Conservation (phyloP, 2,113 vertebrate genomes). For the Myanophis thanlyinensis region DNA sequence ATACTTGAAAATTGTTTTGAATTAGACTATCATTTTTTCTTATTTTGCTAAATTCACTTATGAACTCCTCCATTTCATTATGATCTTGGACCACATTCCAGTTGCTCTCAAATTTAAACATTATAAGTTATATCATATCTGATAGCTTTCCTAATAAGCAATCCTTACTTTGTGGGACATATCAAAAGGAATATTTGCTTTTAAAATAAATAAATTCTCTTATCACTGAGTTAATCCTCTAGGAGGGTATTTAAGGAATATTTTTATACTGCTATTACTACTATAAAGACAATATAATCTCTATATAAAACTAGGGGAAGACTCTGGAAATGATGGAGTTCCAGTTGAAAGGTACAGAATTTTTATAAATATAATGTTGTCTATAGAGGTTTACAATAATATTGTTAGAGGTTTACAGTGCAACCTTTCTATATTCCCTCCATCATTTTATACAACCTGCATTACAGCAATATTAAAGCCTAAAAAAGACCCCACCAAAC, state of each 20-base stretch:
- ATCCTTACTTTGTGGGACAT: neutral
- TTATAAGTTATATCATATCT: neutral
- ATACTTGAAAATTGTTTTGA: neutral
- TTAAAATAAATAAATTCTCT: neutral
- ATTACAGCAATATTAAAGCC: neutral
- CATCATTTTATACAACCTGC: neutral
- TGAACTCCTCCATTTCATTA: neutral
- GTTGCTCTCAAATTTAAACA: neutral
- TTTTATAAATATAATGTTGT: neutral
- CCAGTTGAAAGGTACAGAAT: neutral
- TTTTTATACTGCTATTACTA: neutral
- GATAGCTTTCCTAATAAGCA: neutral
- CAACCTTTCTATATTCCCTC: neutral
- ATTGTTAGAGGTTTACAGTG: neutral
- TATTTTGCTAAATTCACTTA: neutral
- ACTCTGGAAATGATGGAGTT: neutral
- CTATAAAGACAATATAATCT: neutral
- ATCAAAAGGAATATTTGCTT: neutral
- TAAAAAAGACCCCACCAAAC: neutral
- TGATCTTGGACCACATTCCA: neutral
- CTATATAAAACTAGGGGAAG: neutral
- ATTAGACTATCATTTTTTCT: neutral
- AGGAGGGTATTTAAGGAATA: neutral
- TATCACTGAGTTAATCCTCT: neutral
- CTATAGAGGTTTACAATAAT: too few relatives aligned